Evolutionary conservation across 2,888 invertebrate species (phyloP), one percentile per base, ranked within the genome.

Genomic region (Timema podura): DNA sequence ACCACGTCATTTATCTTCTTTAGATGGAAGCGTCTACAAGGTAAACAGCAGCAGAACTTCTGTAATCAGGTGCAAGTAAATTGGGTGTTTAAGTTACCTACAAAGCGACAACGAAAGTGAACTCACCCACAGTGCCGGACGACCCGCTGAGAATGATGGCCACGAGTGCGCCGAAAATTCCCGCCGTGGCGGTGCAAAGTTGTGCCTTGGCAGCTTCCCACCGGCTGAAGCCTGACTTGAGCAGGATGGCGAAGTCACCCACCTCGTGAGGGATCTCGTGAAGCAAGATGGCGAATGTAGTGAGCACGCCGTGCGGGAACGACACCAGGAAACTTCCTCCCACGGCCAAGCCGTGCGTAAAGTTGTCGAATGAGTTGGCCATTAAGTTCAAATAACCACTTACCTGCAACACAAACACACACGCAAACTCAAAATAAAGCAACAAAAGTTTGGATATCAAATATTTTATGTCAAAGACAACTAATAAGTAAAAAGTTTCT

Each of bases 191-290:
- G 0, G 98, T 98, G 66, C 94, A 84, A 74, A 98, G 75, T 83
- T 99, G 98, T 15, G 96, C 97, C 78, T 92, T 91, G 5, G 97
- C 97, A 1, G 98, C 98, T 78, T 93, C 92, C 92, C 94, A 95
- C 76, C 96, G 85, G 69, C 91, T 91, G 82, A 98, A 98, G 0
- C 98, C 98, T 64, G 94, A 92, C 74, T 88, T 90, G 70, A 99
- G 84, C 51, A 99, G 83, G 76, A 99, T 98, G 13, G 98, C 98
- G 82, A 98, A 98, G 82, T 99, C 98, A 0, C 97, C 97, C n/a
- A 98, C 91, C 82, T 99, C 98, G 80, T 99, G 98, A 0, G 98
- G 98, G 71, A 99, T 94, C 83, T 98, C 98, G 79, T 98, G 98
- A 46, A 98, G 90, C 82, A 90, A 84, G 79, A 96, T 98, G 65